Evolutionary conservation across 2,888 invertebrate genomes (phyloP), one percentile per base, ranked within the genome.

Genomic region (Atrina japonica): DNA sequence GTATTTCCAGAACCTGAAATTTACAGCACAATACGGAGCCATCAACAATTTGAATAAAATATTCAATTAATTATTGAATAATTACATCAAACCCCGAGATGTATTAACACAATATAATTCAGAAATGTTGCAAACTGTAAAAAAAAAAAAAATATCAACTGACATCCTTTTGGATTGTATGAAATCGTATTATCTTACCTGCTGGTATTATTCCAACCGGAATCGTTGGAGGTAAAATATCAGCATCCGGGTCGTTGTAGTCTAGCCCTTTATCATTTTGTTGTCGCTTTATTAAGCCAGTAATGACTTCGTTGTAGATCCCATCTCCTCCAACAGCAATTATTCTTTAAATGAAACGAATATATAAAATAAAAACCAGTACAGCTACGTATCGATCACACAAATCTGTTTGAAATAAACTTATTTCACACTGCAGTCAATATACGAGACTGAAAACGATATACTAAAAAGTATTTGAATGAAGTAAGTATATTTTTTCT

Each of bases 271-370:
- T 71, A 30, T 83, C 80, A 21, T 68, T 68, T 67, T 84, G 83
- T 1, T 77, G 66, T 47, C 81, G 61, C 11, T 69, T 27, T 9
- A 83, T 61, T 16, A 85, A 72, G 6, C 84, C 86, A 45, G 77
- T 83, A 14, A 86, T 76, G 50, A 82, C 80, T 52, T 87, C 87
- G n/a, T 83, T 84, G 66, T 82, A 85, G 67, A 83, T 72, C 0
- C 87, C 87, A 66, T 87, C 87, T 0, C 87, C 87, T 0, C 87
- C 86, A 7, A 86, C 84, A 11, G 83, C 76, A 7, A 86, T 78
- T 30, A 87, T 76, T 3, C 87, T 87, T 77, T 21, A 77, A 52
- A 25, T 41, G 52, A 25, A 74, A 52, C 11, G 30, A 58, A 55
- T 40, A 21, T 49, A 23, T n/a, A 40, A 41, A 41, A 7, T 50